Base-by-base conservation (phyloP, 2,797 vertebrate genomes). In the Ctenopoma kingsleyae region DNA sequence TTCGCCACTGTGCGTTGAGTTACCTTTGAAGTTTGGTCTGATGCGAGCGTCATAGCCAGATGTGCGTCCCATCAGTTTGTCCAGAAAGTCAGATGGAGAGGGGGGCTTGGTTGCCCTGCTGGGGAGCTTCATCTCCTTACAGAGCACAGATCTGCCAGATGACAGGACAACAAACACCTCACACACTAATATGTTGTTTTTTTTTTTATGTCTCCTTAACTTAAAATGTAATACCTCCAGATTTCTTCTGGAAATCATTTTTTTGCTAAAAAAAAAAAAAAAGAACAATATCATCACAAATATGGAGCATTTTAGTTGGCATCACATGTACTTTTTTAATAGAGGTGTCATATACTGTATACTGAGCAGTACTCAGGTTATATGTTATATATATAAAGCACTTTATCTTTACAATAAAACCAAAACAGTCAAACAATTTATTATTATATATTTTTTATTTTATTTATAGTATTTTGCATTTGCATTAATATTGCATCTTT, bases 11-110 rank as follows among this genome's bases (percentile, higher is more conserved):
- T 2, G 3, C 0, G 3, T 69, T 1, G 2, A 1, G 3, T 71
- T 94, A 98, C 97, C 97, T 98, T 98, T 98, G 92, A 98, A 98
- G 93, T 98, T 97, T 20, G 97, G 97, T 67, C 97, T 91, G 87
- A 98, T 98, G 75, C 97, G 96, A 64, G 97, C 96, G 0, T 98
- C 97, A 0, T 98, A 98, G 44, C 96, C 97, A 49, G 96, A 98
- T 0, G 96, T 98, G 58, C 94, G 92, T 47, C 97, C 97, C 97
- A 98, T 98, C 47, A 97, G 95, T 85, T 96, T 97, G 91, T 97
- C 96, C 86, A 98, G 91, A 82, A 98, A 98, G 89, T 97, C 96
- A 20, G 97, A 98, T 4, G 96, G 97, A 11, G 96, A 97, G 80
- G 95, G 95, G 1, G 93, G 89, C 76, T 94, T 93, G n/a, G 71